These are phyloP conservation scores for Camponotus pennsylvanicus DNA, from an alignment of 1,140 invertebrate genomes.

Conservation along the genomic window DNA sequence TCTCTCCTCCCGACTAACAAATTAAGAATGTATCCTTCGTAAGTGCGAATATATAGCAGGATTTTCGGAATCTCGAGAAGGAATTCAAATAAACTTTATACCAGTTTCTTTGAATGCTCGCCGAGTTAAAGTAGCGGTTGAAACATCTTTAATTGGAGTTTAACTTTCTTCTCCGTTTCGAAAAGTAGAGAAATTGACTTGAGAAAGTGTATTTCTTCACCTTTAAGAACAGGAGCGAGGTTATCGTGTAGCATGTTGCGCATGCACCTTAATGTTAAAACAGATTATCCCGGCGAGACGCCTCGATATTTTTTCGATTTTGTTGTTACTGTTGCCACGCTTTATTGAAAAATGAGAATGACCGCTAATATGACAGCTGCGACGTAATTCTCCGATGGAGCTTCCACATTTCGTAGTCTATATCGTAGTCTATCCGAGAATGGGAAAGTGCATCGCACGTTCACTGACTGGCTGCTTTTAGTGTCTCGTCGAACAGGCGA, in stretches of 20 bases:
- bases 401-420: constrained; percentile 46
- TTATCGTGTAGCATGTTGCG: too few species aligned
- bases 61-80: constrained; percentile 32
- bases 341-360: constrained; percentile 38
- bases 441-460: constrained; percentile 10
- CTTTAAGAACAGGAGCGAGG: background rate
- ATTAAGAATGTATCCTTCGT: constrained; percentile 9
- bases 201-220: background rate
- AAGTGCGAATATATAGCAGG: too few species aligned
- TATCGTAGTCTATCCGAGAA: background rate
- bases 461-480: constrained; percentile 53
- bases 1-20: constrained; percentile 4
- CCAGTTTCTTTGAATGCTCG: background rate
- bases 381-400: constrained; percentile 21
- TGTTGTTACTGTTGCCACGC: background rate
- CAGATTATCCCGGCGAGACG: background rate
- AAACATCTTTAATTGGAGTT: constrained; percentile 41
- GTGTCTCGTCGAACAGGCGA: constrained; percentile 39
- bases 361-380: background rate
- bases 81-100: constrained; percentile 12
- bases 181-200: background rate
- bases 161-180: background rate
- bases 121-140: background rate
- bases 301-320: background rate
- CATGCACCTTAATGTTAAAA: background rate